phyloP scores from a whole-genome alignment of 2,888 invertebrate species.

The Cyclophora albipunctata region DNA sequence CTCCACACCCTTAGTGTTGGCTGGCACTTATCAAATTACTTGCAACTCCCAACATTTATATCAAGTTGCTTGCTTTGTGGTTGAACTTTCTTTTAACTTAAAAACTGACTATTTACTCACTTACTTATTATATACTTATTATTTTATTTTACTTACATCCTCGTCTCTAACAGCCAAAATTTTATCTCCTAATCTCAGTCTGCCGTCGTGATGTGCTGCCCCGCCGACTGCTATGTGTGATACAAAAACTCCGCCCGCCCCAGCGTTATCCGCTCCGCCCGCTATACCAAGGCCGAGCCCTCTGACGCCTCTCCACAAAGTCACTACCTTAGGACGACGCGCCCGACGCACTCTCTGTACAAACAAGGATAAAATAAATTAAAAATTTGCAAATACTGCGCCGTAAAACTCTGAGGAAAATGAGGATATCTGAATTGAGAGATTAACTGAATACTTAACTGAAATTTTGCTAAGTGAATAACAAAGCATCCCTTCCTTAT shows the following conservation, averaged over 20 bases:
- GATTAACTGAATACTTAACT: not conserved
- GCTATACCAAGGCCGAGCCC: slow-evolving; percentile 68
- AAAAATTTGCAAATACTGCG: not conserved
- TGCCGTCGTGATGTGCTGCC: slow-evolving; percentile 65
- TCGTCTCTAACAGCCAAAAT: slow-evolving; percentile 69
- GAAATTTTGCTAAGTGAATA: not conserved
- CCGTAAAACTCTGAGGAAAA: not conserved
- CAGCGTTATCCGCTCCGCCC: slow-evolving; percentile 67
- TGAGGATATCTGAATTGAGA: not conserved
- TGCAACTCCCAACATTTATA: too few relatives aligned
- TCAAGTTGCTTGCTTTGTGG: too few relatives aligned
- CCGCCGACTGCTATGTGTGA: slow-evolving; percentile 70
- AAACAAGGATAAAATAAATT: slow-evolving; percentile 9
- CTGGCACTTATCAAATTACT: too few relatives aligned
- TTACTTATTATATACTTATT: too few relatives aligned
- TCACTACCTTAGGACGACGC: slow-evolving; percentile 60
- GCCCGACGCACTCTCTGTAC: slow-evolving; percentile 60
- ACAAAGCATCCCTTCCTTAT: too few relatives aligned
- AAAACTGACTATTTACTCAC: not conserved
- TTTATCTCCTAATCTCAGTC: slow-evolving; percentile 68
- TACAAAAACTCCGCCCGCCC: slow-evolving; percentile 67
- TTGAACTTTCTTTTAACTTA: not conserved
- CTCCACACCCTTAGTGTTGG: too few relatives aligned
- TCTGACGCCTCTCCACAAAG: slow-evolving; percentile 61
- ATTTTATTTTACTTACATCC: slow-evolving; percentile 34